phyloP scores from a whole-genome alignment of 2,797 vertebrate genomes.

The Parauchenoglanis ngamensis region DNA sequence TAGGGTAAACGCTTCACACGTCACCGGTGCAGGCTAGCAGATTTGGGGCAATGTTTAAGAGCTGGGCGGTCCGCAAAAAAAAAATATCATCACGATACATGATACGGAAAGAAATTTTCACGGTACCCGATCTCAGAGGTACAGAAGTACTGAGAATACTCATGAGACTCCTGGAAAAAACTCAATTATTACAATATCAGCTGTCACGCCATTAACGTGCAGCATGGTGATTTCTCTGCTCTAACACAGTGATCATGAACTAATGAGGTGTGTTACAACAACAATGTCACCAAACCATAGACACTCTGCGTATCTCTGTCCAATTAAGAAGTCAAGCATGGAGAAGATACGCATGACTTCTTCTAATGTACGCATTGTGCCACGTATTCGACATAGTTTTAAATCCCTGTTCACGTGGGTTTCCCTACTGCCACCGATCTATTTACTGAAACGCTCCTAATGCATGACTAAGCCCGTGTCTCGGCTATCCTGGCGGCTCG shows the following conservation, averaged over 20 bases:
- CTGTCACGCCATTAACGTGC: background rate
- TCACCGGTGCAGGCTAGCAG: background rate
- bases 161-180: background rate
- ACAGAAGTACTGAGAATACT: background rate
- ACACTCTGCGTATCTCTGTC: background rate
- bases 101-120: background rate
- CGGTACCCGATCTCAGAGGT: background rate
- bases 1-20: background rate
- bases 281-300: background rate
- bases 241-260: background rate
- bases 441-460: background rate
- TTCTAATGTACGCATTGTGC: background rate
- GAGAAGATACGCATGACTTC: background rate
- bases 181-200: background rate
- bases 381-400: background rate
- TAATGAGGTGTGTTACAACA: background rate
- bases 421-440: background rate
- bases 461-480: conserved; percentile 25
- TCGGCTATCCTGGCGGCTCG: conserved; percentile 15
- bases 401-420: background rate
- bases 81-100: background rate
- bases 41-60: background rate
- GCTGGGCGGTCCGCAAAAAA: background rate
- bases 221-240: background rate
- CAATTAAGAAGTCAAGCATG: background rate